phyloP scores from a whole-genome alignment of 2,797 vertebrate genomes.

The Clarias pachynema region DNA sequence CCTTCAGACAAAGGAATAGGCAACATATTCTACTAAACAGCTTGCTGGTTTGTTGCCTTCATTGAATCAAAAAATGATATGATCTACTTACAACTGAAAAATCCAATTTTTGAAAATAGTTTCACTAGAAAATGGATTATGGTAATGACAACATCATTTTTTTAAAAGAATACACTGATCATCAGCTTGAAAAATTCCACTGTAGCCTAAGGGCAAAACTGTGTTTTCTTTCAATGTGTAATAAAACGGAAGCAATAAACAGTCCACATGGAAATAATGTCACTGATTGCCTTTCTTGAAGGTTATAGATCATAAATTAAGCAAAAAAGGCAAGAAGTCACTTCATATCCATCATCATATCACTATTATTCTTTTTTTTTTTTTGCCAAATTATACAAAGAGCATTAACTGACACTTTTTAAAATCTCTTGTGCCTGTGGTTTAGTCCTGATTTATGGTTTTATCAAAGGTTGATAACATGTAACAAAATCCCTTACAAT shows the following conservation, averaged over 20 bases:
- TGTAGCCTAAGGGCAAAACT: slow-evolving; percentile 16
- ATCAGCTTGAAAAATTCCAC: slow-evolving; percentile 21
- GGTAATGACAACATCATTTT: slow-evolving; percentile 15
- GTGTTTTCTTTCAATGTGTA: slow-evolving; percentile 6
- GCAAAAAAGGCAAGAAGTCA: background rate
- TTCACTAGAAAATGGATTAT: slow-evolving; percentile 1
- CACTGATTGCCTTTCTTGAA: background rate
- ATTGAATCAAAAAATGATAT: background rate
- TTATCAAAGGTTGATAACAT: background rate
- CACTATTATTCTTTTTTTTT: background rate
- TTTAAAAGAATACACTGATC: background rate
- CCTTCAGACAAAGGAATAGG: background rate
- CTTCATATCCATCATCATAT: background rate
- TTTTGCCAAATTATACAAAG: background rate
- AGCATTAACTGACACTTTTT: background rate
- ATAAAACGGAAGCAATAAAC: background rate
- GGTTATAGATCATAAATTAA: background rate
- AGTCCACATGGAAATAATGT: background rate
- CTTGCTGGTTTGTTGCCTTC: background rate
- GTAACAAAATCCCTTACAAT: background rate
- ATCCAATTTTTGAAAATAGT: background rate
- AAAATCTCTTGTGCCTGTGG: background rate
- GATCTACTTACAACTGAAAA: background rate
- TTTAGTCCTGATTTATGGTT: background rate
- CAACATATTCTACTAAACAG: background rate